Evolutionary conservation across 2,888 invertebrate species (phyloP).

Genomic region (Boloria euphrosyne): DNA sequence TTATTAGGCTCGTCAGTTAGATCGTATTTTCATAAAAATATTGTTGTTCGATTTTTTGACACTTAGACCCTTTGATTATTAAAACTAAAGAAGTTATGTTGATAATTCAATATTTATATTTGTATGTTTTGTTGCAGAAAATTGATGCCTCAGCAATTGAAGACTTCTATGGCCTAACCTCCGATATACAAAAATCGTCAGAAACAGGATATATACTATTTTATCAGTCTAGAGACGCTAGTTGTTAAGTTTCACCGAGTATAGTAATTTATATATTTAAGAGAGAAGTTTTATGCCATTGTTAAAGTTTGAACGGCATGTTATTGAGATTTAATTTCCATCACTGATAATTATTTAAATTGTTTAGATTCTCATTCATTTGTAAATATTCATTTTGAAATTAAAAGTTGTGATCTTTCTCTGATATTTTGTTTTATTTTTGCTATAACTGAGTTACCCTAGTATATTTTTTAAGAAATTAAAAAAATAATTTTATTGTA

Average conservation of each 20-base stretch:
- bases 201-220: conserved; percentile 99
- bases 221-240: conserved; percentile 95
- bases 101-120: background rate
- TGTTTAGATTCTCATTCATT: conserved; percentile 50
- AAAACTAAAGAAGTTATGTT: background rate
- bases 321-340: conserved; percentile 70
- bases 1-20: too few relatives aligned
- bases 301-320: conserved; percentile 69
- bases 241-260: conserved; percentile 80
- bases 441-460: too few relatives aligned
- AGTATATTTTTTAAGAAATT: too few relatives aligned
- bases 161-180: conserved; percentile 99
- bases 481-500: too few relatives aligned
- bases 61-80: background rate
- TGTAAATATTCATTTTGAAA: conserved; percentile 76
- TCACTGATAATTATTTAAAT: conserved; percentile 56
- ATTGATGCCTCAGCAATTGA: conserved; percentile 99
- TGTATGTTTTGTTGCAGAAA: conserved; percentile 86
- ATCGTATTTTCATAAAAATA: too few relatives aligned
- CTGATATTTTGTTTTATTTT: conserved; percentile 42
- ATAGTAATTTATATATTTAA: conserved; percentile 63
- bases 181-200: conserved; percentile 99
- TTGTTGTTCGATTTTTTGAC: too few relatives aligned
- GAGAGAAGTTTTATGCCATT: conserved; percentile 52
- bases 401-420: conserved; percentile 67